These are phyloP conservation scores for Oreochromis mossambicus DNA, from an alignment of 2,797 vertebrate species.

Conservation along the genomic window DNA sequence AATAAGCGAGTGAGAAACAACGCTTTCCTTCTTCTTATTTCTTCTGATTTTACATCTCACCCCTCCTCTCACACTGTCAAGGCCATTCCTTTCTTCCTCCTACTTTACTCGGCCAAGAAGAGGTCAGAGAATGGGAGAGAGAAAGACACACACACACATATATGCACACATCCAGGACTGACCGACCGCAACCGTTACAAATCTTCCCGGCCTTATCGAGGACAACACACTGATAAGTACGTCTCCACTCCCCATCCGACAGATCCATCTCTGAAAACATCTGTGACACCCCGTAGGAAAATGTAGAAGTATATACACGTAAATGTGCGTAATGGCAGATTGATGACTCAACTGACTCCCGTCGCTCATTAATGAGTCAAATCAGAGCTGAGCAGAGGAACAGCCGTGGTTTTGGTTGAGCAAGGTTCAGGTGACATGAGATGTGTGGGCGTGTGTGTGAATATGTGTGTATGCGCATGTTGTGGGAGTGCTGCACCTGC, in stretches of 20 bases:
- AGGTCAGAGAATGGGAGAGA: slow-evolving; percentile 55
- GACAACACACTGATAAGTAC: slow-evolving; percentile 73
- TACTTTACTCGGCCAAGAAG: slow-evolving; percentile 43
- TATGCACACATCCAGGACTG: slow-evolving; percentile 20
- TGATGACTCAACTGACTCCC: slow-evolving; percentile 35
- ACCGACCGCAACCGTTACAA: slow-evolving; percentile 63
- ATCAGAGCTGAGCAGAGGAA: neutral
- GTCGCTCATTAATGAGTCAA: slow-evolving; percentile 1
- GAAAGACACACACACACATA: slow-evolving; percentile 5
- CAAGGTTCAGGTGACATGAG: slow-evolving; percentile 41
- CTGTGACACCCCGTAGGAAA: slow-evolving; percentile 42
- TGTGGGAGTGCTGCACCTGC: slow-evolving; percentile 69
- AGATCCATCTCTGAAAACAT: slow-evolving; percentile 75
- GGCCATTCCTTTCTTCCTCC: slow-evolving; percentile 74
- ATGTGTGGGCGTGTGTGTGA: neutral
- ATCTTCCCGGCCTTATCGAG: slow-evolving; percentile 71
- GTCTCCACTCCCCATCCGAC: slow-evolving; percentile 76
- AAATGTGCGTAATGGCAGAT: slow-evolving; percentile 25
- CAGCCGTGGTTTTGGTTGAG: neutral
- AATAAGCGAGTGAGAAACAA: slow-evolving; percentile 60
- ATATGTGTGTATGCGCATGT: neutral
- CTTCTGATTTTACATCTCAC: slow-evolving; percentile 49
- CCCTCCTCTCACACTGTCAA: slow-evolving; percentile 69
- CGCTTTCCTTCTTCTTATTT: slow-evolving; percentile 42
- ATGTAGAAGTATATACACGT: slow-evolving; percentile 22